These are phyloP conservation scores for Ferrisia virgata DNA, from an alignment of 2,888 invertebrate species.

Conservation along the genomic window DNA sequence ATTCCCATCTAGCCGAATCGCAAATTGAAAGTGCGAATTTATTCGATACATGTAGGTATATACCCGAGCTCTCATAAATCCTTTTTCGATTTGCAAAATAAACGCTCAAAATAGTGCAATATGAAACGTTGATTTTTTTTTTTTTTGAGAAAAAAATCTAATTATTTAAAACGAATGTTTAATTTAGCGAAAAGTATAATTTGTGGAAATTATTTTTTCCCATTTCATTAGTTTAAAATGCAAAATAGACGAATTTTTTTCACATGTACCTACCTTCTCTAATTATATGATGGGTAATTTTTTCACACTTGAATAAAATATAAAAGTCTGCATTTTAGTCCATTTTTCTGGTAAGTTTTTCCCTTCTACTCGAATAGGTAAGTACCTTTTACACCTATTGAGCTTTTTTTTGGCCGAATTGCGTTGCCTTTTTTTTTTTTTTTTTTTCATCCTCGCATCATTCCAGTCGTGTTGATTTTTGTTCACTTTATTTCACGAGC, in stretches of 20 bases:
- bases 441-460: no score
- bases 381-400: no score
- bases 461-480: not conserved
- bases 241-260: no score
- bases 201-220: not conserved
- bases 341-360: not conserved
- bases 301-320: not conserved
- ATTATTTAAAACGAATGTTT: conserved; percentile 3
- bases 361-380: no score
- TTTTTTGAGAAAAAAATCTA: not conserved
- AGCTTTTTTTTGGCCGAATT: not conserved
- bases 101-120: not conserved
- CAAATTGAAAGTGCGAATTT: not conserved
- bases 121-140: not conserved
- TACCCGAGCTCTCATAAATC: not conserved
- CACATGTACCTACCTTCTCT: no score
- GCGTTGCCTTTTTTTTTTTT: not conserved
- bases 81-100: not conserved
- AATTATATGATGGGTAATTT: not conserved
- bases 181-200: not conserved
- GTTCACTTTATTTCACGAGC: not conserved
- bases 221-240: not conserved
- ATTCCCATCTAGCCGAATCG: not conserved
- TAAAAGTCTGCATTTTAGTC: not conserved
- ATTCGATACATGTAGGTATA: not conserved